These are phyloP conservation scores for Chascanopsetta lugubris DNA, from an alignment of 2,113 vertebrate genomes.

Conservation along the genomic window DNA sequence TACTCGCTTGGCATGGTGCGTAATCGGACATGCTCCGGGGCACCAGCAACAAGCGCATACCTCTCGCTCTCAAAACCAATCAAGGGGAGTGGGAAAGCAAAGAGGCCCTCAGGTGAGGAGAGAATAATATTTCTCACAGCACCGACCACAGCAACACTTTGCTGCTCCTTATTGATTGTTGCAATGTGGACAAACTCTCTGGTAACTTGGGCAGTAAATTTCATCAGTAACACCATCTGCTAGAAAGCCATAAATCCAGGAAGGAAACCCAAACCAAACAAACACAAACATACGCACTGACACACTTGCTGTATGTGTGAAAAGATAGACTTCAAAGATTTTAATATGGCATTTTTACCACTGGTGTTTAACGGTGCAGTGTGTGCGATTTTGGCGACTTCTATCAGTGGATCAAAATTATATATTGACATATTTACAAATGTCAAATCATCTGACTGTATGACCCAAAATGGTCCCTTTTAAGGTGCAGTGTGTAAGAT, in stretches of 20 bases:
- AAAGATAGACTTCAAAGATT: conserved; percentile 20
- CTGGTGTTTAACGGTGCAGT: too few relatives aligned
- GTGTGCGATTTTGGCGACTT: too few relatives aligned
- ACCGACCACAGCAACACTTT: neutral
- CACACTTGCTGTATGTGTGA: neutral
- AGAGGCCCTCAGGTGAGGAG: conserved; percentile 15
- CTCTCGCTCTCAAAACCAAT: conserved; percentile 36
- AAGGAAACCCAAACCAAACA: neutral
- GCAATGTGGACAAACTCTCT: conserved; percentile 8
- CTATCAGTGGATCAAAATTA: too few relatives aligned
- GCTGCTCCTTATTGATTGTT: conserved; percentile 6
- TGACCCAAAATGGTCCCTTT: too few relatives aligned
- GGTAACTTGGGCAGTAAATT: neutral
- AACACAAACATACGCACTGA: neutral
- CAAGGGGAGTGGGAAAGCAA: conserved; percentile 26
- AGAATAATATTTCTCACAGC: conserved; percentile 4
- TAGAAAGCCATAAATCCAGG: conserved; percentile 1
- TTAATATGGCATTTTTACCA: conserved; percentile 31
- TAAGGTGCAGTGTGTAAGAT: too few relatives aligned
- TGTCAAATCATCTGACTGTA: too few relatives aligned
- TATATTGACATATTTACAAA: too few relatives aligned
- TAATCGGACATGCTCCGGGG: conserved; percentile 46
- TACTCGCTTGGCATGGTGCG: conserved; percentile 48
- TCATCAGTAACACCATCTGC: conserved; percentile 9
- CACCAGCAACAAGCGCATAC: conserved; percentile 29